Evolutionary conservation across 2,888 invertebrate species (phyloP).

Genomic region (Pteria penguin): DNA sequence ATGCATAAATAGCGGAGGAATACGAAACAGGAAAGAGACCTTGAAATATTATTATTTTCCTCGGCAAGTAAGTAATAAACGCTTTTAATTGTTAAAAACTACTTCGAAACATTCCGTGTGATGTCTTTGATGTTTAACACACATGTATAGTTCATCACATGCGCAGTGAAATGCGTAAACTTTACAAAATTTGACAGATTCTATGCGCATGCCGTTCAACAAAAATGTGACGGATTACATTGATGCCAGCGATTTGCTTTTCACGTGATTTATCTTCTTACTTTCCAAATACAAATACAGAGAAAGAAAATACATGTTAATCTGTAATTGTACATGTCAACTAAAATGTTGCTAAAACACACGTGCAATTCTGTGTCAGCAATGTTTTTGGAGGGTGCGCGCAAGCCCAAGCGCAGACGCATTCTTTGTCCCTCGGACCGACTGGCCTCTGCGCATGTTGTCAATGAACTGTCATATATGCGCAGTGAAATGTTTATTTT

Average conservation of each 20-base stretch:
- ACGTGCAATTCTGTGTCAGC: not conserved
- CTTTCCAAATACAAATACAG: too few relatives aligned
- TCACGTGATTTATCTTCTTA: too few relatives aligned
- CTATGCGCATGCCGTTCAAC: not conserved
- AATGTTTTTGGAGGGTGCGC: slow-evolving; percentile 79
- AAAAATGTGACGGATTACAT: too few relatives aligned
- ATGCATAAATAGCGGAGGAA: too few relatives aligned
- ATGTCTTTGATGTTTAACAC: not conserved
- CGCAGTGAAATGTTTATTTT: slow-evolving; percentile 12
- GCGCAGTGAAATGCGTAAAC: not conserved
- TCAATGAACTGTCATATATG: slow-evolving; percentile 14
- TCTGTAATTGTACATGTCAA: too few relatives aligned
- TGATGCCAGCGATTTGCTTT: too few relatives aligned
- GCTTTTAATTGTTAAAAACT: not conserved
- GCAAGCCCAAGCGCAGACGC: slow-evolving; percentile 99
- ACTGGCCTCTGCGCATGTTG: slow-evolving; percentile 55
- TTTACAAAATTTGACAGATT: not conserved
- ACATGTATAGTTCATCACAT: not conserved
- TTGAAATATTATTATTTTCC: not conserved
- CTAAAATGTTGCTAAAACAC: not conserved
- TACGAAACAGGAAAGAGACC: not conserved
- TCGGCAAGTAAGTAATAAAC: not conserved
- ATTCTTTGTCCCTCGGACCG: slow-evolving; percentile 71
- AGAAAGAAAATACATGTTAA: too few relatives aligned
- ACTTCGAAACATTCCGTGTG: not conserved